Percentiles rank a stretch among this genome's conserved stretches.
Conservation (phyloP, 2,797 vertebrate genomes). For the Coilia nasus region DNA sequence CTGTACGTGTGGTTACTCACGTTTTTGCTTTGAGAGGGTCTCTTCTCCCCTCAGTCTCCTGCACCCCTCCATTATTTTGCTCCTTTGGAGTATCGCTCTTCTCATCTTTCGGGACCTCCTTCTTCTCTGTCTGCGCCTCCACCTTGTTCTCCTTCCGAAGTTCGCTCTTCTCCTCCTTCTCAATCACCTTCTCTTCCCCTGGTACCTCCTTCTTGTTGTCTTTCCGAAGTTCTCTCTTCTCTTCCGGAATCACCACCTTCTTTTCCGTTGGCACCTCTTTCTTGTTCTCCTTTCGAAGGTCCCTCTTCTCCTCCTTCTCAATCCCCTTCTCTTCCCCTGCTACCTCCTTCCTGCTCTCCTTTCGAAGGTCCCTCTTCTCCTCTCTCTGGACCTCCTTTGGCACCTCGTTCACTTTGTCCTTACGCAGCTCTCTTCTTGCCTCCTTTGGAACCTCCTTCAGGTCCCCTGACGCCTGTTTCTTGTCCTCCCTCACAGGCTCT, state of each 20-base stretch:
- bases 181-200: not conserved
- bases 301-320: not conserved
- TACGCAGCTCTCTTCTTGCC: too few species aligned
- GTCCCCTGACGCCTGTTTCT: not conserved
- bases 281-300: not conserved
- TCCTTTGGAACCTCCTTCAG: not conserved
- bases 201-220: not conserved
- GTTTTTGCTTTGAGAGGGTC: not conserved
- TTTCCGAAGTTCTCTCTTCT: not conserved
- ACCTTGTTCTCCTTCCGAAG: not conserved
- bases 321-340: not conserved
- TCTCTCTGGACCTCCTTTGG: constrained; percentile 34
- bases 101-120: not conserved
- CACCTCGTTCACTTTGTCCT: not conserved
- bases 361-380: constrained; percentile 30
- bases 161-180: not conserved
- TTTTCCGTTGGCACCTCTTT: too few species aligned
- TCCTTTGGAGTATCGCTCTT: not conserved
- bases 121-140: not conserved
- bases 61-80: not conserved
- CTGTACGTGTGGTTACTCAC: constrained; percentile 8
- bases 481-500: not conserved
- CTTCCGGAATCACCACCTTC: not conserved
- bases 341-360: not conserved
- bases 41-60: not conserved